Base-by-base conservation (phyloP, 2,888 invertebrate genomes). In the Cynaeus angustus region DNA sequence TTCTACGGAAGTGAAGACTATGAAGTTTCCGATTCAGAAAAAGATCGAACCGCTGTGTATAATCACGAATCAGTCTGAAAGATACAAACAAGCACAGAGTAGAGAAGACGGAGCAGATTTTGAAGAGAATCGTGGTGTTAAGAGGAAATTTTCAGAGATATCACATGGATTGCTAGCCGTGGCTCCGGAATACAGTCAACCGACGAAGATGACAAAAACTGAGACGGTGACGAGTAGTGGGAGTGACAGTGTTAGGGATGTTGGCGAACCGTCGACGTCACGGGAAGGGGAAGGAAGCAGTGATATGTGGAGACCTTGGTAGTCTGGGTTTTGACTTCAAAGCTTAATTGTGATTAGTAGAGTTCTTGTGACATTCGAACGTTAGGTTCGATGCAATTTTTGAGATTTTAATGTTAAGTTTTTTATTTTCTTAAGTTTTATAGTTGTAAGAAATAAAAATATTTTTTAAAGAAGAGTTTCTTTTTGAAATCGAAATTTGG, bases 231-330 rank as follows among this genome's bases (percentile, higher is more conserved):
- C 12, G 14, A 48, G 46, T 21, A 26, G 43, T 9, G 30, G 28
- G 5, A 33, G 14, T 46, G 56, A 43, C 9, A 38, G 14, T 50
- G 21, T 30, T 5, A 64, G 55, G 46, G 48, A 52, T 30, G 30
- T 7, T 50, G 21, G 41, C 10, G 41, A 37, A 5, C 12, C 45
- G 3, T 53, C 58, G 9, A 55, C 38, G 21, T 59, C 53, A 21
- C 61, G 70, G 33, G 71, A 72, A 45, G 75, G 68, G 5, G 81
- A 79, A 26, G 69, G 75, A 30, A 80, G 75, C 72, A 82, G 80
- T 71, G 80, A 82, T 73, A 85, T 85, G 85, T 85, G 85, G 85
- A 79, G 85, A 66, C 85, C 85, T 21, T 85, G 85, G 85, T 85
- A 79, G 82, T 73, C 48, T 1, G n/a, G 14, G 43, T 38, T 30